phyloP scores from a whole-genome alignment of 2,113 vertebrate species.

The Elephas maximus region DNA sequence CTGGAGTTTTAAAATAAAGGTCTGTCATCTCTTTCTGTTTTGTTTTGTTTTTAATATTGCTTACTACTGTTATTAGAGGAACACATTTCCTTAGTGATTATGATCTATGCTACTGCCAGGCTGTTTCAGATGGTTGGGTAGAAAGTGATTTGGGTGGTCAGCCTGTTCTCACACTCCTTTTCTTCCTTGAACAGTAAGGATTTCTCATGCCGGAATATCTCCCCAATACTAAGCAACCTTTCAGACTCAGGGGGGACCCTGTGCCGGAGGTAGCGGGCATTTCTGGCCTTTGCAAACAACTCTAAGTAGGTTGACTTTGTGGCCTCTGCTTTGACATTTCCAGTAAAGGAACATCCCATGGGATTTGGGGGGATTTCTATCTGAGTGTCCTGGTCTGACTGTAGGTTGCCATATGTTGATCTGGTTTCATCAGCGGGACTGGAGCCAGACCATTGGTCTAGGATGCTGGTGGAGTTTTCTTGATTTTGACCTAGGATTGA shows the following conservation, averaged over 20 bases:
- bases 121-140: neutral
- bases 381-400: too few species aligned
- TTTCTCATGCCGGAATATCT: constrained; percentile 78
- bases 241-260: constrained; percentile 81
- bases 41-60: neutral
- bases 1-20: neutral
- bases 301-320: constrained; percentile 82
- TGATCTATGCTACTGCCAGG: neutral
- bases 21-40: neutral
- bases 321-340: constrained; percentile 69
- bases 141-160: neutral
- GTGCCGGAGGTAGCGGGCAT: constrained; percentile 88
- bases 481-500: neutral
- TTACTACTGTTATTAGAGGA: neutral
- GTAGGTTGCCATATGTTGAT: neutral
- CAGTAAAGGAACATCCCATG: constrained; percentile 51
- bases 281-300: constrained; percentile 84
- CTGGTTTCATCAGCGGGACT: neutral
- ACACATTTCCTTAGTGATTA: neutral
- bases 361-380: neutral
- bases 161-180: too few species aligned
- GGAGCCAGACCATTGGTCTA: neutral
- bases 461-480: neutral
- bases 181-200: neutral
- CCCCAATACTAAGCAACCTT: constrained; percentile 82